Conservation (phyloP, 2,113 vertebrate genomes). For the Peromyscus polionotus region DNA sequence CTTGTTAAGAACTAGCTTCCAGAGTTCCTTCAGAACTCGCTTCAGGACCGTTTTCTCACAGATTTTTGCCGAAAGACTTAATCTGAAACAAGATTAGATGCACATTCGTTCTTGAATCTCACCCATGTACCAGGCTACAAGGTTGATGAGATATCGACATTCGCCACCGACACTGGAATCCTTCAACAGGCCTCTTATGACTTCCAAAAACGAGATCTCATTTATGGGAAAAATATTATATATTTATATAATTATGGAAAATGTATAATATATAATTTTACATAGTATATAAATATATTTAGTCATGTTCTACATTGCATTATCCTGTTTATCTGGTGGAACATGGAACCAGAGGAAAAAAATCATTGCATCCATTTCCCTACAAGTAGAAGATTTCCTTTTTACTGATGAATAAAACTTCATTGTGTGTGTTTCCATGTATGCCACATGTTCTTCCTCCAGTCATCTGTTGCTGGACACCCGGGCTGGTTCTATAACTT, state of each 20-base stretch:
- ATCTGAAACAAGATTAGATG: slow-evolving; percentile 87
- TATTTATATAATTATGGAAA: background rate
- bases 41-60: slow-evolving; percentile 99
- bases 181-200: background rate
- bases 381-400: background rate
- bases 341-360: background rate
- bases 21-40: slow-evolving; percentile 96
- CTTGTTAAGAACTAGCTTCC: slow-evolving; percentile 97
- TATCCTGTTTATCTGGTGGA: background rate
- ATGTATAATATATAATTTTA: background rate
- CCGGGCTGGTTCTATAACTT: background rate
- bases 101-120: background rate
- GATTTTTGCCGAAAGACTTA: slow-evolving; percentile 98
- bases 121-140: slow-evolving; percentile 32
- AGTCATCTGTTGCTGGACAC: background rate
- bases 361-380: background rate
- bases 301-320: background rate
- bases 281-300: background rate
- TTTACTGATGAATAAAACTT: background rate
- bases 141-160: background rate
- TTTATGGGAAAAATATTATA: background rate
- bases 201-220: slow-evolving; percentile 20
- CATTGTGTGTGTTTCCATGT: background rate
- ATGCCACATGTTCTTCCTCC: background rate
- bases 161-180: background rate